Conservation (phyloP, 2,113 vertebrate species). For the Labeo rohita region DNA sequence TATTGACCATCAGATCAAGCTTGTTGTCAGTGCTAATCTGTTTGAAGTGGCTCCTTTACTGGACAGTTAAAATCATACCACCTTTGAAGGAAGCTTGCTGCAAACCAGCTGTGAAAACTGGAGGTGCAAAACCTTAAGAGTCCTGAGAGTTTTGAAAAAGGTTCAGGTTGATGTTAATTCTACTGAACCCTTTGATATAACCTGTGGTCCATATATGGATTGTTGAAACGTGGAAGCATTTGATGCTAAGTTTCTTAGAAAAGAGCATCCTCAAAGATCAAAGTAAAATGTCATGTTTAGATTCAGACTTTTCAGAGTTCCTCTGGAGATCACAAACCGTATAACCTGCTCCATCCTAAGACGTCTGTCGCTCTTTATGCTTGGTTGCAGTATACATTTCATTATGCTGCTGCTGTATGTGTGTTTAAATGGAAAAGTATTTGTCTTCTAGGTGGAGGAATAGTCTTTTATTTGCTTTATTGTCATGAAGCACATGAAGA, state of each 20-base stretch:
- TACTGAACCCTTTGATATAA: not conserved
- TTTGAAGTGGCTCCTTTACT: constrained; percentile 31
- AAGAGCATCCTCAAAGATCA: not conserved
- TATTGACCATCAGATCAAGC: not conserved
- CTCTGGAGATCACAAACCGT: not conserved
- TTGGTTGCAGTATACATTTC: not conserved
- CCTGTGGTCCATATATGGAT: not conserved
- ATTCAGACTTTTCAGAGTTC: not conserved
- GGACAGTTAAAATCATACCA: constrained; percentile 15
- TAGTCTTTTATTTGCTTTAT: constrained; percentile 41
- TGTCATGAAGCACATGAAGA: constrained; percentile 4
- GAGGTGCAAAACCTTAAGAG: not conserved
- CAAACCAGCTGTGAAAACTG: not conserved
- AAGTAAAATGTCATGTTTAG: constrained; percentile 25
- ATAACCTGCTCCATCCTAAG: not conserved
- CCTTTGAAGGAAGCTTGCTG: not conserved
- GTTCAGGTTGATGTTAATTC: not conserved
- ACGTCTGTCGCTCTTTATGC: not conserved
- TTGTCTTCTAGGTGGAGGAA: constrained; percentile 72
- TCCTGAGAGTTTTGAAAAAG: not conserved
- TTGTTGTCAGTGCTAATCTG: constrained; percentile 11
- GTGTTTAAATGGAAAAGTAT: constrained; percentile 52
- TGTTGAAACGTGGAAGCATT: not conserved
- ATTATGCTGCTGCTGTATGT: not conserved
- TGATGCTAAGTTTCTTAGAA: not conserved